Evolutionary conservation across 2,888 invertebrate genomes (phyloP).

Genomic region (Sinhomidia bicolor): DNA sequence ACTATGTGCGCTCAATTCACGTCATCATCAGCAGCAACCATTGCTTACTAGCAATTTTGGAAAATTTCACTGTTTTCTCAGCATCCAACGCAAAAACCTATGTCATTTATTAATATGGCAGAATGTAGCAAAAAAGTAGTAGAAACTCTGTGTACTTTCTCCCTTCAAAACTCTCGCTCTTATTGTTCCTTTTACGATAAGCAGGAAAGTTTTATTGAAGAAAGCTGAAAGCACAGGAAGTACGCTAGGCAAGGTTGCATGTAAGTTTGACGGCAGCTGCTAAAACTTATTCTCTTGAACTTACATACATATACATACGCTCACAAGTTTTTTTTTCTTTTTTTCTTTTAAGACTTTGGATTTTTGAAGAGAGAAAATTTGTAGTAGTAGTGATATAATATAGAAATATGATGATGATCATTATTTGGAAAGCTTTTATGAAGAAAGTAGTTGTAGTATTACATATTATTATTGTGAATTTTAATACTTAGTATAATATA

Average conservation of each 20-base stretch:
- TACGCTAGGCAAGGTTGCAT: not conserved
- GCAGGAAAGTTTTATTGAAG: constrained; percentile 16
- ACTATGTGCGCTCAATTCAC: constrained; percentile 46
- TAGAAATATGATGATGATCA: not conserved
- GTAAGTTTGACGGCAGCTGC: not conserved
- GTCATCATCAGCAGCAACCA: constrained; percentile 64
- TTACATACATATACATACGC: not conserved
- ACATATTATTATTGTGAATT: too few relatives aligned
- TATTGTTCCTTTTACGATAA: constrained; percentile 20
- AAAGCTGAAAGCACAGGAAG: constrained; percentile 12
- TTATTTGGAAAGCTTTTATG: not conserved
- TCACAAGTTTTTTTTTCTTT: too few relatives aligned
- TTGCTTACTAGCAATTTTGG: constrained; percentile 12
- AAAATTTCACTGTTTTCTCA: not conserved
- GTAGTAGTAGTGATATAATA: not conserved
- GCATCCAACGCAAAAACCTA: constrained; percentile 17
- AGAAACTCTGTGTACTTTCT: not conserved
- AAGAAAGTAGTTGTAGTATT: too few relatives aligned
- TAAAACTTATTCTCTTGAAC: not conserved
- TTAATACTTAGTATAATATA: not conserved
- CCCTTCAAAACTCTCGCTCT: not conserved
- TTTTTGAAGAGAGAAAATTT: too few relatives aligned
- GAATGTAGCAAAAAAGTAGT: constrained; percentile 1
- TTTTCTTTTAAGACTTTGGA: too few relatives aligned
- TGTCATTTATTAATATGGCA: constrained; percentile 47